Evolutionary conservation across 2,113 vertebrate species (phyloP).

Genomic region (Catharus bicknelli): DNA sequence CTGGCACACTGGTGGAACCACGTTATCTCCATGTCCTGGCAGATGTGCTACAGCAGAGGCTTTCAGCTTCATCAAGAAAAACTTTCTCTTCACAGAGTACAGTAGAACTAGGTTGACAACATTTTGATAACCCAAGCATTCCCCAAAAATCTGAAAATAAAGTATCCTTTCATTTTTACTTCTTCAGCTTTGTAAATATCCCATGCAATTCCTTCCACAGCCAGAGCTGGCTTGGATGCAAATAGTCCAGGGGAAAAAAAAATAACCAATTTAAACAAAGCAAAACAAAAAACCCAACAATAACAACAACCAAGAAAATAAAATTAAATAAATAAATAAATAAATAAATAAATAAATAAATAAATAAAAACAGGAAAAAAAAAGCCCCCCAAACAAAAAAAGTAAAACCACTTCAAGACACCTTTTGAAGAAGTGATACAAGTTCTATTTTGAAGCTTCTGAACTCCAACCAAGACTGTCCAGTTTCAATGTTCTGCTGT

Average conservation of each 20-base stretch:
- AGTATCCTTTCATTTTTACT: background rate
- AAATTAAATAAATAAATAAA: no score
- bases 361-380: no score
- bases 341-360: no score
- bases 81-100: background rate
- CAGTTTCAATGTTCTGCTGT: background rate
- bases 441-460: background rate
- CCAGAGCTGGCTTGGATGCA: background rate
- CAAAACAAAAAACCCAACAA: no score
- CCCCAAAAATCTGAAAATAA: rapidly evolving
- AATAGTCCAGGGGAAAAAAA: background rate
- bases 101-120: background rate
- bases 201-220: background rate
- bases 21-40: rapidly evolving
- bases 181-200: background rate
- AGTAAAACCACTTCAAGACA: background rate
- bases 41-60: background rate
- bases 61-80: background rate
- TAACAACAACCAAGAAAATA: background rate
- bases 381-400: background rate
- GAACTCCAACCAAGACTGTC: background rate
- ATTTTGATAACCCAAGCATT: background rate
- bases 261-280: no score
- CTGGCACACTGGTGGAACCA: background rate
- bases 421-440: background rate